Evolutionary conservation across 2,113 vertebrate species (phyloP), one percentile per base, ranked within the genome.

Genomic region (Macquaria australasica): DNA sequence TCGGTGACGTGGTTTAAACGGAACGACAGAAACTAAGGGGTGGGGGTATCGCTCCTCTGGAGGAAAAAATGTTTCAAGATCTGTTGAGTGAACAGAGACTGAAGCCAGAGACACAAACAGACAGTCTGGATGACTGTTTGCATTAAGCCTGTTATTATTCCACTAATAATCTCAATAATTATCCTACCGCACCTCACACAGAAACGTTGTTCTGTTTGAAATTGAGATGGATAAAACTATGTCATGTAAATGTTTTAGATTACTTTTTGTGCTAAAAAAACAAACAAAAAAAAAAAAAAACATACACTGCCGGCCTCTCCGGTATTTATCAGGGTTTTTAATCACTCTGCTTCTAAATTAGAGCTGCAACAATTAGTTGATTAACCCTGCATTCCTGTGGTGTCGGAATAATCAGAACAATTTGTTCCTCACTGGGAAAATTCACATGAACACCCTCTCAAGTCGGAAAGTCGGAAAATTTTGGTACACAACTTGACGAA

Each of bases 1-100:
- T 11, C 77, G 64, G 71, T 69, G 81, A 85, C 21, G 45, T 31
- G 21, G 39, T 68, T 69, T 43, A 41, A 86, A 83, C n/a, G 21
- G 73, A 90, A 84, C 83, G 2, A 48, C 23, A 73, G 53, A 81
- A 70, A 79, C 56, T 34, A 48, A 48, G 76, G 28, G 68, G 34
- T 59, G 62, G 45, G 62, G 31, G 16, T 51, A 34, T 37, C 18
- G 0, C 25, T 68, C 20, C 51, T 45, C 60, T 10, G n/a, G 45
- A 20, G 45, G 58, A 73, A 56, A 53, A 31, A 76, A 70, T 37
- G 37, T 55, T 83, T 64, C 0, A 37, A 31, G 23, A 56, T 53
- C 59, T 66, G 55, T 34, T 39, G 53, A 73, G 11, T 31, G 16
- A 15, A 50, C 34, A 16, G 20, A 1, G 58, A 9, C 51, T 56